Base-by-base conservation (phyloP, 1,140 invertebrate species). In the Hyles euphorbiae region DNA sequence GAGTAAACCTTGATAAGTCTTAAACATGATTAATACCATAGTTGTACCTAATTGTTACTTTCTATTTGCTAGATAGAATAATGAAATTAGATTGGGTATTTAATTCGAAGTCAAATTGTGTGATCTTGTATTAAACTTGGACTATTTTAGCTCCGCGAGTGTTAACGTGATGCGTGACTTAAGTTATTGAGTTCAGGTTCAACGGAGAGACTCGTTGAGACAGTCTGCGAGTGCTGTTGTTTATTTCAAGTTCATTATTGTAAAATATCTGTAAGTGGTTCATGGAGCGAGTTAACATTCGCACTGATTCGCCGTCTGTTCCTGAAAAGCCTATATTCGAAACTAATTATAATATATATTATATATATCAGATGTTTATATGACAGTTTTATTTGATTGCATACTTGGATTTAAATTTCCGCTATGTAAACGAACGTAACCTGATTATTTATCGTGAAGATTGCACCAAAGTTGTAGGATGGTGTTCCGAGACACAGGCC, bases 11-110 rank as follows among this genome's bases (percentile, higher is more conserved):
- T 67, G 63, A 40, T 81, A 81, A 79, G 72, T 78, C 76, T 78
- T 78, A 67, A 74, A 78, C 60, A 70, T 66, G 61, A 68, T 68
- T 63, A 68, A 76, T 81, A 80, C 72, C 74, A 85, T 83, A 82
- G 76, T 78, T 81, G 79, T 87, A 87, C 84, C 78, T 88, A 86
- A 86, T 88, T 88, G 85, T 88, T 88, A 86, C 73, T 85, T 86
- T 88, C 79, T 88, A 86, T 86, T 85, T 83, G 81, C 85, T 86
- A 88, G 83, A 88, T 88, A 88, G 85, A 84, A 83, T 88, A 86
- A 87, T 88, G 76, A 83, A 88, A 88, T 88, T 88, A 88, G 83
- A 83, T 80, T 80, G 74, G 74, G 72, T 80, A 83, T 81, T 56
- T 74, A 67, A 72, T 69, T 73, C 58, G 67, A 81, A 78, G 74